These are phyloP conservation scores for Scolopax bukidnonensis DNA, from an alignment of 2,797 vertebrate species.

Conservation along the genomic window DNA sequence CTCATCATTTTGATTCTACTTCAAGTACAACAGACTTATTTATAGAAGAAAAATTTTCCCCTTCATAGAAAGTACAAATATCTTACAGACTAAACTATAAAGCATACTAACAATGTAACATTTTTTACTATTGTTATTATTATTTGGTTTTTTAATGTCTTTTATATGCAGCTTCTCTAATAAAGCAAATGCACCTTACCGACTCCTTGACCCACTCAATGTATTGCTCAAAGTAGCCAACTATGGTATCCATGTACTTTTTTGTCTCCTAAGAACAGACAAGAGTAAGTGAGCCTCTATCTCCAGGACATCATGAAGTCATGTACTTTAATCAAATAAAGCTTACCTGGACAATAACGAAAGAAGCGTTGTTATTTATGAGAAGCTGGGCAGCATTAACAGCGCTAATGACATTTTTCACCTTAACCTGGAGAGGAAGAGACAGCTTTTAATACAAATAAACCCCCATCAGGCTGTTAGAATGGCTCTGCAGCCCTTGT, in stretches of 20 bases:
- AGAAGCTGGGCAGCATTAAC: constrained; percentile 87
- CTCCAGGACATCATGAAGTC: background rate
- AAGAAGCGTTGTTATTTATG: constrained; percentile 84
- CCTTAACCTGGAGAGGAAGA: constrained; percentile 81
- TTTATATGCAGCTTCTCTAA: background rate
- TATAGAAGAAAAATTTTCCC: background rate
- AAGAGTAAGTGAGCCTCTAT: background rate
- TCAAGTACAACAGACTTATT: background rate
- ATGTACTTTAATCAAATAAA: background rate
- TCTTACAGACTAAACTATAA: background rate
- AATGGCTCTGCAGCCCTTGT: background rate
- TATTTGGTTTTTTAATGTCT: background rate
- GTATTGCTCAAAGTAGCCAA: constrained; percentile 90
- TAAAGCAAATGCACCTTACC: constrained; percentile 80
- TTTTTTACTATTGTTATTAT: too few relatives aligned
- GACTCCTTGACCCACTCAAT: constrained; percentile 88
- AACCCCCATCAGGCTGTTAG: background rate
- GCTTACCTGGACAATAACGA: constrained; percentile 84
- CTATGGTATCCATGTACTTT: constrained; percentile 83
- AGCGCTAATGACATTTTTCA: constrained; percentile 78
- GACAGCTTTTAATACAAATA: background rate
- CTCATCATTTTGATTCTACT: background rate
- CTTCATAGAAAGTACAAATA: background rate
- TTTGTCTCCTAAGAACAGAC: constrained; percentile 80
- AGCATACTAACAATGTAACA: background rate